These are phyloP conservation scores for Anabacerthia variegaticeps DNA, from an alignment of 2,797 vertebrate species.

Conservation along the genomic window DNA sequence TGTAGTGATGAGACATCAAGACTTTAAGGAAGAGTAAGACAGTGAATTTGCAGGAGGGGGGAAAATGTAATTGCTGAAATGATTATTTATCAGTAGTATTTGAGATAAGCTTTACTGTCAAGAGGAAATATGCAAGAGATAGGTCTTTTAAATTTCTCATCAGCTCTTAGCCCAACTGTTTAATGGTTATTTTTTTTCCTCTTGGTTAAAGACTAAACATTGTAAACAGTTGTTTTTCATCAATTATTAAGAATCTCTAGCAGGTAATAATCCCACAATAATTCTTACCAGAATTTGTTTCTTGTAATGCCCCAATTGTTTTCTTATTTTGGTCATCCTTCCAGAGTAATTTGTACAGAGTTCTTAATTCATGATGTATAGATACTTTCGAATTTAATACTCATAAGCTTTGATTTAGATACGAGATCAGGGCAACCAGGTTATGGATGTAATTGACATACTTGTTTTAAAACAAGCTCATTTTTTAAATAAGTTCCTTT, in stretches of 20 bases:
- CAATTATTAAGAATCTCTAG: background rate
- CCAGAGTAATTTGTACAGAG: background rate
- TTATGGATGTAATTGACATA: background rate
- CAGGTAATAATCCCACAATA: background rate
- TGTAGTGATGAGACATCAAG: background rate
- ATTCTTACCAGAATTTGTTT: background rate
- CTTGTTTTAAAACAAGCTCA: background rate
- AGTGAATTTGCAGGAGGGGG: background rate
- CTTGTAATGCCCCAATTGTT: background rate
- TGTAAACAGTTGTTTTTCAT: background rate
- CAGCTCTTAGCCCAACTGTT: background rate
- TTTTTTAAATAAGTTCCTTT: background rate
- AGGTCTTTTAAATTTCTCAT: background rate
- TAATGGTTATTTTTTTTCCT: background rate
- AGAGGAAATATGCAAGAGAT: background rate
- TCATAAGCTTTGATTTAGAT: background rate
- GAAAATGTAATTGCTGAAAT: background rate
- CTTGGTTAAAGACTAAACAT: background rate
- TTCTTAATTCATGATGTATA: background rate
- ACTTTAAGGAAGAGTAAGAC: background rate
- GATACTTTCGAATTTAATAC: background rate
- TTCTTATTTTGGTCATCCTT: background rate
- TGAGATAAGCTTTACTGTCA: background rate
- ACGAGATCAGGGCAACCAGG: background rate
- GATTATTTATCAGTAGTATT: background rate